phyloP scores from a whole-genome alignment of 2,113 vertebrate species.

The Phalacrocorax carbo region DNA sequence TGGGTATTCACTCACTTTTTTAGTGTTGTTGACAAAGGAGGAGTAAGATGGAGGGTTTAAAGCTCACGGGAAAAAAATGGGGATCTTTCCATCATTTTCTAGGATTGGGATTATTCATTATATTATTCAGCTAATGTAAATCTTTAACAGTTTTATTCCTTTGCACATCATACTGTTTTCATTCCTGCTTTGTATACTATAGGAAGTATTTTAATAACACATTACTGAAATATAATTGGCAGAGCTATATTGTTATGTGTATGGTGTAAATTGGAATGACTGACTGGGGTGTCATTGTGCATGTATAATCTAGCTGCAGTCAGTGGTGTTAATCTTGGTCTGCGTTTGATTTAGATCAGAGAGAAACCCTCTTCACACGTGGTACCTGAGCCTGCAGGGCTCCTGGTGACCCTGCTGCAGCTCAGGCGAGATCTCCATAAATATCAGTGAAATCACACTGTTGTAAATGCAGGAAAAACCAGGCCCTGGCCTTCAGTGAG shows the following conservation, averaged over 20 bases:
- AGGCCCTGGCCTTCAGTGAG: neutral
- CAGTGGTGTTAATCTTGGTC: neutral
- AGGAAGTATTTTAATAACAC: neutral
- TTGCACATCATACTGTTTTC: neutral
- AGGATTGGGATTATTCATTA: neutral
- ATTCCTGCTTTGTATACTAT: neutral
- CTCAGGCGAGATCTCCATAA: neutral
- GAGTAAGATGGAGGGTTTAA: conserved; percentile 12
- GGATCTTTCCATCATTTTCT: neutral
- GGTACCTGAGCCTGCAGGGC: neutral
- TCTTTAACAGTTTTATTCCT: neutral
- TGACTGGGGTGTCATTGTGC: neutral
- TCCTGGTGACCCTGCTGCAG: neutral
- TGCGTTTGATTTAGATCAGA: neutral
- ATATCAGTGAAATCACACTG: neutral
- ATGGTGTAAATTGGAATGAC: neutral
- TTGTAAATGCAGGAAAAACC: neutral
- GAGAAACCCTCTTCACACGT: neutral
- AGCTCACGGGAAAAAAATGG: neutral
- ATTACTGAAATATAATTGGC: neutral
- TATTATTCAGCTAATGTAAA: neutral
- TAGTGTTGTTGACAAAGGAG: conserved; percentile 23
- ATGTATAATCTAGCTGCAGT: neutral
- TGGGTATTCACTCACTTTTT: conserved; percentile 46
- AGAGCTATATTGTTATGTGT: neutral